Conservation (phyloP, 2,797 vertebrate genomes). For the Cyprinella venusta region DNA sequence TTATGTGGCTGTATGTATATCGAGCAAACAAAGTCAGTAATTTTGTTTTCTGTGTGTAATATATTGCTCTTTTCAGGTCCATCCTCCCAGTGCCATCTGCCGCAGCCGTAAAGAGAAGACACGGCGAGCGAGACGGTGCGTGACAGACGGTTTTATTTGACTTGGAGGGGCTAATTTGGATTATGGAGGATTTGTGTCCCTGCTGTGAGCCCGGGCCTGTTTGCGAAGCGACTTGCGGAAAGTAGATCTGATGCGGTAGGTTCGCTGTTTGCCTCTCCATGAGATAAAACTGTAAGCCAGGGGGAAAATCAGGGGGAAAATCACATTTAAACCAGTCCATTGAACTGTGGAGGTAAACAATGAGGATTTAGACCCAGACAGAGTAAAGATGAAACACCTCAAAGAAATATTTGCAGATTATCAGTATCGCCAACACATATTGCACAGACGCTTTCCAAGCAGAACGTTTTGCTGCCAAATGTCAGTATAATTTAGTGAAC, state of each 20-base stretch:
- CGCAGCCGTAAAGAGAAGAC: slow-evolving; percentile 41
- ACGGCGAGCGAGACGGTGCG: slow-evolving; percentile 15
- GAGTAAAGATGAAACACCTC: slow-evolving; percentile 9
- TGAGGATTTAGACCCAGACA: slow-evolving; percentile 35
- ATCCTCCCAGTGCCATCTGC: slow-evolving; percentile 53
- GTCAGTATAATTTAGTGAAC: not conserved
- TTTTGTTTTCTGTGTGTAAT: slow-evolving; percentile 43
- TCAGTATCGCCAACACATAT: not conserved
- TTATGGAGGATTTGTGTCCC: slow-evolving; percentile 57
- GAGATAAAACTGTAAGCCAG: slow-evolving; percentile 20
- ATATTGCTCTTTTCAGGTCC: slow-evolving; percentile 50
- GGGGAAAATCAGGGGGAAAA: slow-evolving; percentile 18
- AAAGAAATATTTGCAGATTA: slow-evolving; percentile 42
- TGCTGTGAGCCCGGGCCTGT: slow-evolving; percentile 42
- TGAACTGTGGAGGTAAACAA: slow-evolving; percentile 37
- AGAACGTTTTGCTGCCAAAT: not conserved
- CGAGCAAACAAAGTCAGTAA: slow-evolving; percentile 23
- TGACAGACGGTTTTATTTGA: slow-evolving; percentile 46
- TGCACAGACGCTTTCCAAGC: not conserved
- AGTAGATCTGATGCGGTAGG: slow-evolving; percentile 43
- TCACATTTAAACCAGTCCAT: slow-evolving; percentile 36
- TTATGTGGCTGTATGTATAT: slow-evolving; percentile 22
- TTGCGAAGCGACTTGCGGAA: slow-evolving; percentile 25
- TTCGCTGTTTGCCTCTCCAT: slow-evolving; percentile 30
- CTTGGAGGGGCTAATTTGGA: slow-evolving; percentile 55